A percentile compares a stretch with the other conserved stretches of the same genome.
Evolutionary conservation across 1,140 invertebrate species (phyloP).

Genomic region (Lutraria rhynchaena): DNA sequence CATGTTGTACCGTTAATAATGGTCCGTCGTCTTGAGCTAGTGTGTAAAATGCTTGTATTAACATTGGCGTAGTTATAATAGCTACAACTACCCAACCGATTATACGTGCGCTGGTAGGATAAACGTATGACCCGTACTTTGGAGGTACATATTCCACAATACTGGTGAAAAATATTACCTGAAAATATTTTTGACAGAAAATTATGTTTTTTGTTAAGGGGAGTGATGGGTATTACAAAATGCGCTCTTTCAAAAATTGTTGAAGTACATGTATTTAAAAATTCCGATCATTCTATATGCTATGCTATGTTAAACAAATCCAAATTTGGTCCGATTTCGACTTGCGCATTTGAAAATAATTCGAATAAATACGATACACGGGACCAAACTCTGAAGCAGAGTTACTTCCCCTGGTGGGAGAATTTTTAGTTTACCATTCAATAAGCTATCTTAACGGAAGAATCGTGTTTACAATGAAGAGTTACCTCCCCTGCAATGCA

Average conservation of each 20-base stretch:
- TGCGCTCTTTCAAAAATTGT: not conserved
- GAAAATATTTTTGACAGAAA: too few species aligned
- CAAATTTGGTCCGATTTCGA: too few species aligned
- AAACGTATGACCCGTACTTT: conserved; percentile 28
- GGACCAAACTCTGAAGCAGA: too few species aligned
- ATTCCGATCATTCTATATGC: not conserved
- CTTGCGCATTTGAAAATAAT: too few species aligned
- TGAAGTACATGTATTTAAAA: not conserved
- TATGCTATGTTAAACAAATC: not conserved
- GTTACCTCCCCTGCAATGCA: too few species aligned
- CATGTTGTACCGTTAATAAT: conserved; percentile 11
- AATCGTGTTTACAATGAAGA: too few species aligned
- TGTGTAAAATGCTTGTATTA: conserved; percentile 5
- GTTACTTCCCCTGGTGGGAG: too few species aligned
- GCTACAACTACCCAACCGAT: conserved; percentile 25
- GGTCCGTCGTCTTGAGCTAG: not conserved
- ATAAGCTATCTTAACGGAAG: too few species aligned
- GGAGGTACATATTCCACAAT: conserved; percentile 46
- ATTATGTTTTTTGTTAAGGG: too few species aligned
- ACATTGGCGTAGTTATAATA: not conserved
- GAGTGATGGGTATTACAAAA: too few species aligned
- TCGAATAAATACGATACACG: too few species aligned
- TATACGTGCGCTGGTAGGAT: conserved; percentile 4
- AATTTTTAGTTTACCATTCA: too few species aligned
- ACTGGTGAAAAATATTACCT: conserved; percentile 48